Evolutionary conservation across 2,797 vertebrate species (phyloP), one percentile per base, ranked within the genome.

Genomic region (Argentina silus): DNA sequence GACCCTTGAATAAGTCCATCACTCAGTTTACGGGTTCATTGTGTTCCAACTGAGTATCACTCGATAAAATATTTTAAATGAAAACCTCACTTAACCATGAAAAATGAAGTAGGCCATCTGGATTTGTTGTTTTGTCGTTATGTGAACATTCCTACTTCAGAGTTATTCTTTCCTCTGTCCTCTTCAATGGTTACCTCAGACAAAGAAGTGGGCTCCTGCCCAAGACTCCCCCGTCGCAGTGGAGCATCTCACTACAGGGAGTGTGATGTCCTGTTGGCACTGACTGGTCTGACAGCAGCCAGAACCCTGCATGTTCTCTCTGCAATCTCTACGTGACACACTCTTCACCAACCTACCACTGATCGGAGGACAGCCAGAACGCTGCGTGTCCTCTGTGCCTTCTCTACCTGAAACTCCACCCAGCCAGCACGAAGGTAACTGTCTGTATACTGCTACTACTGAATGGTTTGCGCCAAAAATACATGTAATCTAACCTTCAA

Each of bases 201-300:
- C 67, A 62, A 67, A 36, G 69, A 70, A 59, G 67, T 70, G 50
- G 27, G 47, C 47, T 42, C 71, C 67, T 36, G 48, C 56, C 23
- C 59, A 61, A 23, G 8, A 50, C 70, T 15, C 60, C 74, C 64
- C 62, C 67, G 19, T 70, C 69, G 63, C 72, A 59, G 36, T 72
- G 70, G 43, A 64, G 43, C 5, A 14, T 36, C 12, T 36, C 27
- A 3, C 9, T 23, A 50, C 4, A 44, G 36, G 55, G 36, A 57
- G 17, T 65, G 48, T 74, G 74, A 72, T 74, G 74, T 72, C 60
- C 69, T 21, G 42, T 65, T 72, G 75, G 12, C 66, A 65, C 21
- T 72, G 66, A 75, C n/a, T 72, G 66, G 70, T 43, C 65, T 69
- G 55, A 61, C 51, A 55, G 66, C 67, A 73, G 63, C 63, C 63